Base-by-base conservation (phyloP, 2,113 vertebrate genomes). In the Pyxicephalus adspersus region DNA sequence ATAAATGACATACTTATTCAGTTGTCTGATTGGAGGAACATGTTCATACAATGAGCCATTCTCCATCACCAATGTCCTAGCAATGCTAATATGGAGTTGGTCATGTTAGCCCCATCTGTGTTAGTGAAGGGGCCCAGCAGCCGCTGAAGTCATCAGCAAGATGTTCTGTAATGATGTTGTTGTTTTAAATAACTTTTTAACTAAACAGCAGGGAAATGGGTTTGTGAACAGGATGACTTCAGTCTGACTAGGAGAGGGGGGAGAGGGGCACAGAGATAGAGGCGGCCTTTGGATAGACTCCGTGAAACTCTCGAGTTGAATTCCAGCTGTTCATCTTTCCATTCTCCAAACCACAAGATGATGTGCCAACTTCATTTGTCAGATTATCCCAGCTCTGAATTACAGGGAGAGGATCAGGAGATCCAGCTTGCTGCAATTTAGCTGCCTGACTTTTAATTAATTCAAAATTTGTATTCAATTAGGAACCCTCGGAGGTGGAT, bases 301-400 rank as follows among this genome's bases (percentile, higher is more conserved):
- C 54, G 75, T 64, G 45, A 65, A 77, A 51, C 38, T 28, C 52
- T 75, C 19, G 64, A 81, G 63, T 81, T 75, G 63, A 81, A 81
- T 75, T 81, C 80, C 80, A 81, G 80, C 71, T 81, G 80, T 81
- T 57, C 80, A 74, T 81, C 70, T 81, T 75, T 81, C 80, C 71
- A 75, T 81, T 81, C 60, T 74, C 80, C 80, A 81, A 81, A 81
- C 80, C 80, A 58, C 80, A 75, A 54, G 29, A 55, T 81, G 80
- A 81, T 81, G 68, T 74, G 80, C 80, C 80, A 81, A 75, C 80
- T 81, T 81, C 80, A 81, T 81, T 65, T 81, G 80, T 81, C 80
- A 81, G 80, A 81, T 81, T 81, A 81, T 81, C 52, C 80, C 80
- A 81, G 80, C 71, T 57, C 80, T 55, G 68, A 81, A 81, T 81